A percentile compares a stretch with the other conserved stretches of the same genome.
Evolutionary conservation across 2,113 vertebrate species (phyloP).

Genomic region (Chlorodrepanis virens): DNA sequence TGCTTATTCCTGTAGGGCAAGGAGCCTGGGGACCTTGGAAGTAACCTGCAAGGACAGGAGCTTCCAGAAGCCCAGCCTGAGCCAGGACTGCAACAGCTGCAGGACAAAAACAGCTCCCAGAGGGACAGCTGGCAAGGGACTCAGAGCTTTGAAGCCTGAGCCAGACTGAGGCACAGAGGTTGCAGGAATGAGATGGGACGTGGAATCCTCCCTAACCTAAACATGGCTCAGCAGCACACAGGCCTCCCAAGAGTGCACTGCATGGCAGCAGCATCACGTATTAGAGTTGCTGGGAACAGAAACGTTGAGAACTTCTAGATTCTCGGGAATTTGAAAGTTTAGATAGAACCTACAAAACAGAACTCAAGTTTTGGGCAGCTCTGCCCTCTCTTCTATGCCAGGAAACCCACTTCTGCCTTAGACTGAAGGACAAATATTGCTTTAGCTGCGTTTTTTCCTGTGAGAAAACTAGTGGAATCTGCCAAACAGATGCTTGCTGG

Average conservation of each 20-base stretch:
- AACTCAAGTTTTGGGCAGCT: neutral
- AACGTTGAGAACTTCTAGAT: neutral
- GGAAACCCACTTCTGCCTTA: neutral
- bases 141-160: neutral
- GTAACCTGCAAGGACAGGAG: neutral
- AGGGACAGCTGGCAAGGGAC: neutral
- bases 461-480: neutral
- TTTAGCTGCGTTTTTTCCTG: neutral
- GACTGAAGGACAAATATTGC: neutral
- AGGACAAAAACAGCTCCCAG: conserved; percentile 18
- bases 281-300: neutral
- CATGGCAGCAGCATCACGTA: neutral
- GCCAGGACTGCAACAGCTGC: neutral
- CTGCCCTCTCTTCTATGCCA: neutral
- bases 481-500: neutral
- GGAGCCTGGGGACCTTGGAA: neutral
- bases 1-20: neutral
- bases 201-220: neutral
- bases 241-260: neutral
- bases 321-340: neutral
- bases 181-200: neutral
- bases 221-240: neutral
- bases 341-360: neutral
- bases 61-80: neutral
- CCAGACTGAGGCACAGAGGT: neutral